Conservation (phyloP, 2,113 vertebrate genomes). For the Dolichotis patagonum region DNA sequence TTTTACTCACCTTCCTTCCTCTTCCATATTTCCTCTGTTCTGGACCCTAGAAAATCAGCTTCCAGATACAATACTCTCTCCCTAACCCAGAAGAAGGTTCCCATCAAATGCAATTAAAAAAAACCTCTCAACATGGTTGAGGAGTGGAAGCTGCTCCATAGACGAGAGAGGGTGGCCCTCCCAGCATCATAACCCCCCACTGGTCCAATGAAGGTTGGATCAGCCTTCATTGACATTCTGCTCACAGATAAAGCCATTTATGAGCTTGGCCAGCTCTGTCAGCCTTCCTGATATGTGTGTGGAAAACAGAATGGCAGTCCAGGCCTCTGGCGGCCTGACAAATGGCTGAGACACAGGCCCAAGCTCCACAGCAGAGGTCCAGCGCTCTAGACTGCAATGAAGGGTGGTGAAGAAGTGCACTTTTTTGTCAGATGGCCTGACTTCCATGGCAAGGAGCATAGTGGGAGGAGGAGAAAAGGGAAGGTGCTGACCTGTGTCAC, state of each 20-base stretch:
- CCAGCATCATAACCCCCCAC: constrained; percentile 88
- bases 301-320: constrained; percentile 97
- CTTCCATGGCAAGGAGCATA: neutral
- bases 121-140: neutral
- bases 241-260: constrained; percentile 98
- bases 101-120: neutral
- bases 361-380: constrained; percentile 40
- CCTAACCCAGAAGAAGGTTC: neutral
- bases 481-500: neutral
- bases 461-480: too few relatives aligned
- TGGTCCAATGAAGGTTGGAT: constrained; percentile 83
- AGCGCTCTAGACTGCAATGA: neutral
- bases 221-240: constrained; percentile 96
- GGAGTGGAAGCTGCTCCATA: neutral
- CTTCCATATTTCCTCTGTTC: neutral
- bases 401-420: neutral
- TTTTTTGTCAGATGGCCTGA: neutral
- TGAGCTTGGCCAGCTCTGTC: constrained; percentile 97
- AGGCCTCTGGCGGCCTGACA: constrained; percentile 93
- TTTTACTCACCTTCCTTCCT: neutral
- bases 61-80: neutral
- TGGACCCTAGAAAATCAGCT: neutral
- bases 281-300: constrained; percentile 97
- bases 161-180: constrained; percentile 70
- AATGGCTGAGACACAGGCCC: constrained; percentile 17